These are phyloP conservation scores for Mastomys coucha DNA, from an alignment of 2,113 vertebrate species.

Conservation along the genomic window DNA sequence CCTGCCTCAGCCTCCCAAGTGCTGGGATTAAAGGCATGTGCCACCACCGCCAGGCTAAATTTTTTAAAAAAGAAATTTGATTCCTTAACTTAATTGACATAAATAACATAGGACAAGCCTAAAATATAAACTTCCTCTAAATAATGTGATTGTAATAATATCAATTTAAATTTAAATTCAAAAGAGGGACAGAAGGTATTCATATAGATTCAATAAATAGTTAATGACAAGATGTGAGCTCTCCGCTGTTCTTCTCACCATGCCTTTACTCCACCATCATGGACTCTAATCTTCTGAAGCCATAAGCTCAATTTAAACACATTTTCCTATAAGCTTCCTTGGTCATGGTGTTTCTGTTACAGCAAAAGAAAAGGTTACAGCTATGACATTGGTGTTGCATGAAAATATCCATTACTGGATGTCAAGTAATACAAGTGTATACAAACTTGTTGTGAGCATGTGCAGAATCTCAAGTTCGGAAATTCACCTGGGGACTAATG, in stretches of 20 bases:
- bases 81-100: slow-evolving; percentile 11
- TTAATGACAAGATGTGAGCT: background rate
- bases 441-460: background rate
- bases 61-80: background rate
- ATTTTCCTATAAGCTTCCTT: background rate
- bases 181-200: slow-evolving; percentile 18
- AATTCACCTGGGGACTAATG: background rate
- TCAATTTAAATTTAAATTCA: slow-evolving; percentile 19
- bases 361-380: background rate
- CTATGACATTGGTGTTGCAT: background rate
- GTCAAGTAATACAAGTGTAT: background rate
- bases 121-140: slow-evolving; percentile 34
- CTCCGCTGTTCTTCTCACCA: background rate
- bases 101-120: slow-evolving; percentile 5
- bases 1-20: too few relatives aligned
- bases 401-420: background rate
- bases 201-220: slow-evolving; percentile 17
- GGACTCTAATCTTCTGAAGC: background rate
- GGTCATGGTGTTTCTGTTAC: background rate
- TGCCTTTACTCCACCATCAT: too few relatives aligned
- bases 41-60: too few relatives aligned
- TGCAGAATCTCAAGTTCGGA: background rate
- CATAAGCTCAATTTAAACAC: background rate
- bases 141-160: slow-evolving; percentile 28
- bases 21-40: too few relatives aligned